Evolutionary conservation across 1,140 invertebrate species (phyloP), one percentile per base, ranked within the genome.

Genomic region (Eubasilissa regina): DNA sequence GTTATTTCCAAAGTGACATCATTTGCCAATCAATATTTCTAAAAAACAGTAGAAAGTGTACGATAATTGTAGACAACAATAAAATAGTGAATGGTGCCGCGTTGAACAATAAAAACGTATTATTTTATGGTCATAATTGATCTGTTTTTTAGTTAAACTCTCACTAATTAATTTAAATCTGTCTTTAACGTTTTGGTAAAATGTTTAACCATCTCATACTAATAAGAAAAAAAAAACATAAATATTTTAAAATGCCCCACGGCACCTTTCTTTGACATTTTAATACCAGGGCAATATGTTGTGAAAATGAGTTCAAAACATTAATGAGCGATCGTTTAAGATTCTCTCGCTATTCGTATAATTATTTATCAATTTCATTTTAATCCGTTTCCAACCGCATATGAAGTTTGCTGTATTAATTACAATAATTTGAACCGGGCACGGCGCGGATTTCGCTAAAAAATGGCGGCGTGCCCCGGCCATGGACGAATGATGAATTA

Each of bases 281-380:
- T 58, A 58, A 58, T 56, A 9, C 12, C 53, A 35, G 15, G 15
- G 53, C 53, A n/a, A 56, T 56, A 19, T n/a, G 19, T 56, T 56
- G 19, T 19, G 53, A 7, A 17, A 17, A 56, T 56, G 21, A 58
- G 55, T 58, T 35, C 25, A 35, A 35, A 35, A 35, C 25, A 35
- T 35, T 11, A 58, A 9, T 21, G 55, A 58, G 21, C 12, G 17
- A 35, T 35, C 17, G 55, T 21, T 58, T 58, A 21, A 58, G n/a
- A 58, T 58, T 58, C 55, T 11, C 21, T 21, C 17, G 8, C 55
- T 8, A 4, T 21, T 15, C 55, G 21, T 21, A 58, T 21, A 58
- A 58, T 58, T 58, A 58, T 58, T 58, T 58, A 58, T 21, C 15
- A 58, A 58, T 58, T 58, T 58, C 53, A 56, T 15, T 56, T 56